Percentiles rank a stretch among this genome's conserved stretches.
phyloP scores from a whole-genome alignment of 2,888 invertebrate species.

The Chrysina gloriosa region DNA sequence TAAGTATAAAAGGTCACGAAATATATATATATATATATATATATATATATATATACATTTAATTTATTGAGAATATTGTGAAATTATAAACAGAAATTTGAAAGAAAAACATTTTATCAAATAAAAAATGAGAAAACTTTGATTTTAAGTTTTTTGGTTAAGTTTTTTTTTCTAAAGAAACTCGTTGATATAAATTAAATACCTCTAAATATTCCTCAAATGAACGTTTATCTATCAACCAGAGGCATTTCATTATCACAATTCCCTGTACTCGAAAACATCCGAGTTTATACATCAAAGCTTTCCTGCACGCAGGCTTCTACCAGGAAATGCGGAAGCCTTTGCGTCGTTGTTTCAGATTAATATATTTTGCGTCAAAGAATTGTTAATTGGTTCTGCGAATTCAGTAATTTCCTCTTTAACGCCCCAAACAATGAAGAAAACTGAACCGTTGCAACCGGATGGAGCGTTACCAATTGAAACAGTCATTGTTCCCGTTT shows the following conservation, averaged over 20 bases:
- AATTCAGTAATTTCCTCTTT: conserved; percentile 32
- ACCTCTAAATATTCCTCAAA: neutral
- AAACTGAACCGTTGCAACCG: conserved; percentile 32
- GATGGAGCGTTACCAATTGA: conserved; percentile 38
- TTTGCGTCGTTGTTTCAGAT: conserved; percentile 28
- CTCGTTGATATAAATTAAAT: no score
- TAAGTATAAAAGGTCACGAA: no score
- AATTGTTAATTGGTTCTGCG: conserved; percentile 30
- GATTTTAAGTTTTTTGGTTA: no score
- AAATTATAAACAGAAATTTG: no score
- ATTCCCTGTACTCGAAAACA: neutral
- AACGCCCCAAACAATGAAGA: conserved; percentile 28
- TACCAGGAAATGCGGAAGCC: conserved; percentile 29
- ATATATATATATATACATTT: no score
- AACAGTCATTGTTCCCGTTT: conserved; percentile 19
- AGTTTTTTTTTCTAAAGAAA: no score
- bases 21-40: no score
- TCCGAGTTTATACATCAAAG: neutral
- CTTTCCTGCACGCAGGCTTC: neutral
- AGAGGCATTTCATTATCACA: no score
- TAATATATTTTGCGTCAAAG: conserved; percentile 31
- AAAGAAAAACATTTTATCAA: no score
- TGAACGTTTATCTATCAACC: no score
- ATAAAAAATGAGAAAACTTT: no score
- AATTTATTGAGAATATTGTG: no score